A percentile compares a stretch with the other conserved stretches of the same genome.
These are phyloP conservation scores for Drosophila chauvacae DNA, from an alignment of 1,140 invertebrate species.

Conservation along the genomic window DNA sequence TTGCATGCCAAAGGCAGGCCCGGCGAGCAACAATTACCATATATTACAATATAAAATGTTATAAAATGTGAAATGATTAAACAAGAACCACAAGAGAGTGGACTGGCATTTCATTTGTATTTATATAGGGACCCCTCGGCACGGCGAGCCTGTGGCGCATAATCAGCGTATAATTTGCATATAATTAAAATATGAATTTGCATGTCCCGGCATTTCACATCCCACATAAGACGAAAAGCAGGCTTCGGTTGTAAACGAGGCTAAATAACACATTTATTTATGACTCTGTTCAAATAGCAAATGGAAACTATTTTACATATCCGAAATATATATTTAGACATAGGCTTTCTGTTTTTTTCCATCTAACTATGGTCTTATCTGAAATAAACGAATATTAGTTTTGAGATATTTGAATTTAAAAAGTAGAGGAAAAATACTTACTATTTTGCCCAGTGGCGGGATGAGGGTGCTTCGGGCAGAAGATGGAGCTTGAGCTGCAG, in stretches of 20 bases:
- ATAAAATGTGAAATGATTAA: slow-evolving; percentile 63
- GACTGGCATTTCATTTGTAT: slow-evolving; percentile 33
- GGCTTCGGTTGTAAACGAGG: slow-evolving; percentile 4
- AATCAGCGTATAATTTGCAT: slow-evolving; percentile 73
- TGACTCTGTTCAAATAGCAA: background rate
- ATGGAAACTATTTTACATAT: background rate
- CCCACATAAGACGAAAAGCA: slow-evolving; percentile 22
- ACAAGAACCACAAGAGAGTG: slow-evolving; percentile 47
- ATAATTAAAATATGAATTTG: slow-evolving; percentile 68
- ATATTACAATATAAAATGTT: slow-evolving; percentile 4
- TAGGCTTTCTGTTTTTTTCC: background rate
- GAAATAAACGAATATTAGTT: background rate
- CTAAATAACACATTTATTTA: slow-evolving; percentile 10
- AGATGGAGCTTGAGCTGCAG: too few relatives aligned
- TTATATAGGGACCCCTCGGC: slow-evolving; percentile 14
- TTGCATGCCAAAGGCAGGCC: slow-evolving; percentile 45
- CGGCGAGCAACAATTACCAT: slow-evolving; percentile 40
- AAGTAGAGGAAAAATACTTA: background rate
- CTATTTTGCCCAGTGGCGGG: background rate
- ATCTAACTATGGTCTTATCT: background rate
- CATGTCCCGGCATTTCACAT: slow-evolving; percentile 15
- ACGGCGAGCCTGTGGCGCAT: slow-evolving; percentile 40
- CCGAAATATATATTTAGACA: background rate
- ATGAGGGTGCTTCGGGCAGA: background rate
- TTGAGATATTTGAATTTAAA: background rate